phyloP scores from a whole-genome alignment of 2,888 invertebrate species.

The Perithous albicinctus region DNA sequence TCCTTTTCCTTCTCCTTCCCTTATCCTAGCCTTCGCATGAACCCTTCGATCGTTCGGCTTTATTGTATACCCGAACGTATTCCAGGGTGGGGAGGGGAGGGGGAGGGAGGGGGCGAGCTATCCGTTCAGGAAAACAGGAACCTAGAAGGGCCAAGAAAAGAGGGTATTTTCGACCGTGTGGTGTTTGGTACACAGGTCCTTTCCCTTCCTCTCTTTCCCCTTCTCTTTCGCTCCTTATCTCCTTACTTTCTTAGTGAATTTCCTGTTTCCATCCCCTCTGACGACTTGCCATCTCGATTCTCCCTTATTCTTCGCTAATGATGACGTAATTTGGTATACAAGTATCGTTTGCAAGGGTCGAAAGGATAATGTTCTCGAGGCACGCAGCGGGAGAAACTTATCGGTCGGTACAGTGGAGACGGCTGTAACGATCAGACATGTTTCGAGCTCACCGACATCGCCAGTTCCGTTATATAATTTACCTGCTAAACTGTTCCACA shows the following conservation, averaged over 20 bases:
- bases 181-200: neutral
- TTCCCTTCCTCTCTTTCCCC: too few relatives aligned
- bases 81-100: slow-evolving; percentile 3
- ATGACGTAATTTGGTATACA: slow-evolving; percentile 60
- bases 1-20: neutral
- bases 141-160: neutral
- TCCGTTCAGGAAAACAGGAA: slow-evolving; percentile 18
- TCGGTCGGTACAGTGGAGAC: slow-evolving; percentile 34
- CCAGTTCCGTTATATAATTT: slow-evolving; percentile 17
- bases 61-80: slow-evolving; percentile 52
- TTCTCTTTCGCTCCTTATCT: too few relatives aligned
- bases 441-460: neutral
- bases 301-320: slow-evolving; percentile 54
- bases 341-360: slow-evolving; percentile 50
- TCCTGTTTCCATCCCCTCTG: slow-evolving; percentile 16
- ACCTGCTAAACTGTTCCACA: neutral
- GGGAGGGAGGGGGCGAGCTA: slow-evolving; percentile 2
- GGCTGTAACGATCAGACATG: slow-evolving; percentile 42
- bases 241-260: slow-evolving; percentile 45
- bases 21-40: neutral
- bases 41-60: slow-evolving; percentile 36
- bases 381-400: slow-evolving; percentile 48
- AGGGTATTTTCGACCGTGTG: slow-evolving; percentile 6
- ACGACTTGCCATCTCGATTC: slow-evolving; percentile 16
- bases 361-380: slow-evolving; percentile 56